A percentile compares a stretch with the other conserved stretches of the same genome.
Conservation (phyloP, 2,888 invertebrate species). For the Bimastos eiseni region DNA sequence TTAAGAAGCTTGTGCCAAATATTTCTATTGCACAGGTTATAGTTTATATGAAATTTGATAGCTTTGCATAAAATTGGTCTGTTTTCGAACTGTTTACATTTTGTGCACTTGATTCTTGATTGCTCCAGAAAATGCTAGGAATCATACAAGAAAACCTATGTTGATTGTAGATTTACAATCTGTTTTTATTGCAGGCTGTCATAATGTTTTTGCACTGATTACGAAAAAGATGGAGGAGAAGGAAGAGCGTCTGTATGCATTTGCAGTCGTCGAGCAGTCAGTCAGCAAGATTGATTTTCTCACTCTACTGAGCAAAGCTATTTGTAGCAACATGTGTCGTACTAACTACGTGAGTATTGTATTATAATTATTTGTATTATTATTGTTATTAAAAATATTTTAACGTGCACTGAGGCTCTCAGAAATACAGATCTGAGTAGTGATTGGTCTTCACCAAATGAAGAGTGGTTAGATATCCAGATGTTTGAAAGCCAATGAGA, state of each 20-base stretch:
- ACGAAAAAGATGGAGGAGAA: constrained; percentile 40
- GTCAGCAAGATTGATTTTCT: constrained; percentile 78
- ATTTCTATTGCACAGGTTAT: neutral
- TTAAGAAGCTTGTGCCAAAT: neutral
- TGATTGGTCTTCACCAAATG: no score
- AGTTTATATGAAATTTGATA: neutral
- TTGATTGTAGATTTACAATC: neutral
- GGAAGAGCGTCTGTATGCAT: constrained; percentile 82
- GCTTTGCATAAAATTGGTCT: neutral
- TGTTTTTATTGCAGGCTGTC: constrained; percentile 71
- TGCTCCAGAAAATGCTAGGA: no score
- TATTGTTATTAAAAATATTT: neutral
- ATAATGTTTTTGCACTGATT: constrained; percentile 86
- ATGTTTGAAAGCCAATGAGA: no score
- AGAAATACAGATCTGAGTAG: no score
- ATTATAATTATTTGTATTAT: neutral
- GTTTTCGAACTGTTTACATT: neutral
- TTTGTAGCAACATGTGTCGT: constrained; percentile 88
- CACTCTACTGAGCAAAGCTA: constrained; percentile 81
- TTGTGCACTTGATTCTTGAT: neutral
- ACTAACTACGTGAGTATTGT: constrained; percentile 79
- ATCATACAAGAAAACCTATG: no score
- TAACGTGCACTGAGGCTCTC: neutral
- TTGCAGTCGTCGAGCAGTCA: constrained; percentile 79
- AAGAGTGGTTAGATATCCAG: no score